Evolutionary conservation across 2,113 vertebrate genomes (phyloP), one percentile per base, ranked within the genome.

Genomic region (Clarias macrocephalus): DNA sequence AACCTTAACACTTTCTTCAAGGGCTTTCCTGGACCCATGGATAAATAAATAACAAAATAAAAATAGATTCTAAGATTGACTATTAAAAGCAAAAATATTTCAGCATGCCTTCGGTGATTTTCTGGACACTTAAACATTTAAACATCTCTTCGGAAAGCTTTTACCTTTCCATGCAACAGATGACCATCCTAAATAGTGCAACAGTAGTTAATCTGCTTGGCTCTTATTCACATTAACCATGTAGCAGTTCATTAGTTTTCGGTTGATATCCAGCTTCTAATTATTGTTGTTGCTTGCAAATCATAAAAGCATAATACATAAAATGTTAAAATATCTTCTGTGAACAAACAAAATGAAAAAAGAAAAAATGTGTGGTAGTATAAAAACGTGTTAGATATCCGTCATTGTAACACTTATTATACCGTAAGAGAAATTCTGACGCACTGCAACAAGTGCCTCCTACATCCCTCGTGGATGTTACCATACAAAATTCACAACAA

Each of bases 401-500:
- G 10, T 30, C 15, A 0, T 19, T 79, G 54, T 59, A 30, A 30
- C n/a, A 30, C 28, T 33, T 33, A 18, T 60, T 16, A 80, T 75
- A 57, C 23, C 42, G 76, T 33, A 21, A 57, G 56, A 86, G 30
- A 80, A 42, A 30, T 70, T 80, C 63, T 65, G 33, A 76, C 19
- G 54, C 83, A 85, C 42, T 33, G 60, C 42, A 77, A 52, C 68
- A 37, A 62, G 72, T 48, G 23, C 13, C 23, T 62, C 19, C 60
- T 9, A 66, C 48, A 65, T 85, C n/a, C 56, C 75, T 72, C 42
- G 30, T 65, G 52, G 48, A 18, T 21, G 25, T 42, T 83, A 3
- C 30, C 62, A 48, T 48, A 48, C 48, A 52, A 13, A 54, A 83
- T 83, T 68, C 68, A 84, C 30, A 73, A n/a, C 33, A 59, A 85